Evolutionary conservation across 1,140 invertebrate genomes (phyloP), one percentile per base, ranked within the genome.

Genomic region (Hetaerina americana): DNA sequence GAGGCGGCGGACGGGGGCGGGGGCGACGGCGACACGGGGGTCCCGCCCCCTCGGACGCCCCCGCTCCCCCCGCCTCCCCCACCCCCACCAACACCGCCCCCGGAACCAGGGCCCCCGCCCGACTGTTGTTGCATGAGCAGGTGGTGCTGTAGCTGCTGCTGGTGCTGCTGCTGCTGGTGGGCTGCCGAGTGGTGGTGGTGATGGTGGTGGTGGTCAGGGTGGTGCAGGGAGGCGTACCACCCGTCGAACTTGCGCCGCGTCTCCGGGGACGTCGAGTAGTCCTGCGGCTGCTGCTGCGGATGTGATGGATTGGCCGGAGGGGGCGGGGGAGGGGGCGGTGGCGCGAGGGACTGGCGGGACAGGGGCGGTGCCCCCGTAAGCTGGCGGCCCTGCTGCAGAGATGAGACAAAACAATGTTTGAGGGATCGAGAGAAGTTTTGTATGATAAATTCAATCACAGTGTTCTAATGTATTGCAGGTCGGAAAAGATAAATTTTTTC

Each of bases 181-280:
- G 70, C 26, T 66, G 72, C 12, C 25, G 27, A 2, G 69, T 15
- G 76, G 80, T 69, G 77, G 77, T 72, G 79, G 75, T 76, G 79
- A 78, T 27, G 79, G 80, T 70, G 80, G 78, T 76, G 77, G 78
- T 76, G 81, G 82, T 27, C 79, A 80, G 69, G 80, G 78, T 76
- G 77, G 78, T 76, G 81, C 81, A 88, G 88, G 66, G 85, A 84
- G 67, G 84, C 85, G 86, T 87, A 90, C 88, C 88, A 90, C 49
- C 88, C 86, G 74, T 92, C 91, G 78, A 93, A 92, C 78, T 91
- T 90, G 68, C 90, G 82, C 27, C 88, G 86, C 72, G 87, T 86
- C 27, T 93, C 91, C 73, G 0, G 88, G 86, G 0, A 91, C 84
- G 68, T 92, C 90, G 31, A 88, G 85, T 0, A 78, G 15, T 77